A percentile compares a stretch with the other conserved stretches of the same genome.
Evolutionary conservation across 2,797 vertebrate genomes (phyloP).

Genomic region (Geotria australis): DNA sequence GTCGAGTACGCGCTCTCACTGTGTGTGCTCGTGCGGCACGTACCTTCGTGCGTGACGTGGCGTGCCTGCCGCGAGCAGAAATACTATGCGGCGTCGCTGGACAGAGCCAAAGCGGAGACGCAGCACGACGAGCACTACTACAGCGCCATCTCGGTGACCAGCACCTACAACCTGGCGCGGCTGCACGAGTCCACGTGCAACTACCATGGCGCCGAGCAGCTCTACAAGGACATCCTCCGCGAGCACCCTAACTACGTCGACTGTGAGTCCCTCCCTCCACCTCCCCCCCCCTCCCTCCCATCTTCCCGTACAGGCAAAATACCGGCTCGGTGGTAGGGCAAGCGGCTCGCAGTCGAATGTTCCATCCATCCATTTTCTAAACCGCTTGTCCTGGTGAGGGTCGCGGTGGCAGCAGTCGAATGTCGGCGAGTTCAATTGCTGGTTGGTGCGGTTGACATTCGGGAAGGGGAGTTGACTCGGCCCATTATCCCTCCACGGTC

Average conservation of each 20-base stretch:
- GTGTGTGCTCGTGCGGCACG: background rate
- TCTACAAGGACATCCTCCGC: constrained; percentile 90
- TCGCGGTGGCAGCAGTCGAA: too few relatives aligned
- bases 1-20: background rate
- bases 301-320: background rate
- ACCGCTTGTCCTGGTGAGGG: too few relatives aligned
- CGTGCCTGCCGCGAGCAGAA: constrained; percentile 19
- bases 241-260: constrained; percentile 98
- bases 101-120: constrained; percentile 82
- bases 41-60: background rate
- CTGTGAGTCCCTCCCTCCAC: constrained; percentile 28
- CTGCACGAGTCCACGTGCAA: constrained; percentile 93
- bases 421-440: too few relatives aligned
- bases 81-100: constrained; percentile 84
- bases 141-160: constrained; percentile 94
- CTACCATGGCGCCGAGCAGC: constrained; percentile 86
- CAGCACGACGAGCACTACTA: constrained; percentile 97
- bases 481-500: background rate
- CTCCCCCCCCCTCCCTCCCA: too few relatives aligned
- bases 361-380: too few relatives aligned
- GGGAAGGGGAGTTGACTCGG: background rate
- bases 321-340: background rate
- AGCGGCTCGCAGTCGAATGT: too few relatives aligned
- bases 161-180: constrained; percentile 81
- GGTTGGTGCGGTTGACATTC: too few relatives aligned